These are phyloP conservation scores for Horisme vitalbata DNA, from an alignment of 2,888 invertebrate species.

Conservation along the genomic window DNA sequence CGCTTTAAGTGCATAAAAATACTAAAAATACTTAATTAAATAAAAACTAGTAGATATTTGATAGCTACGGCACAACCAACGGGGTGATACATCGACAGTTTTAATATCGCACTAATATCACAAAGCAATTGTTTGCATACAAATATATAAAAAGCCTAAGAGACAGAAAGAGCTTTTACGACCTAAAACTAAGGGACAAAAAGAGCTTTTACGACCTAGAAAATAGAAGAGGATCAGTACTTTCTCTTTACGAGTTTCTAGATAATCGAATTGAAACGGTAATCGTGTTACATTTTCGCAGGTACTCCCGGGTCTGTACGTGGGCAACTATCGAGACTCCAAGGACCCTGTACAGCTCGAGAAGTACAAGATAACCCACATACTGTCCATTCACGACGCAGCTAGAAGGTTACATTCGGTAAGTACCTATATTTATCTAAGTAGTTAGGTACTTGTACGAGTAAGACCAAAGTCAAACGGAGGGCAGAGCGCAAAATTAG, in stretches of 20 bases:
- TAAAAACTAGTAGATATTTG: too few species aligned
- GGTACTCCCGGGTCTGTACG: conserved; percentile 97
- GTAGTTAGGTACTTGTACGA: not conserved
- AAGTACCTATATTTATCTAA: conserved; percentile 57
- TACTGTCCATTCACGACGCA: conserved; percentile 97
- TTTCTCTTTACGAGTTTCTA: conserved; percentile 14
- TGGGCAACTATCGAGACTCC: conserved; percentile 97
- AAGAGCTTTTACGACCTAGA: not conserved
- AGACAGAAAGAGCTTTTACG: not conserved
- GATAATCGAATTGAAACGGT: not conserved
- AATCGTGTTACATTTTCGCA: conserved; percentile 58
- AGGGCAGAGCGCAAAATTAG: too few species aligned
- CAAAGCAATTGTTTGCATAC: too few species aligned
- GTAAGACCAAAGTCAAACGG: too few species aligned
- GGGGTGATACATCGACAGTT: too few species aligned
- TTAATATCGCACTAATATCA: too few species aligned
- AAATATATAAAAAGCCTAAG: too few species aligned
- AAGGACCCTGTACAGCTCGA: conserved; percentile 95
- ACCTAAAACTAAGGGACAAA: not conserved
- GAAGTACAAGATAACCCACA: conserved; percentile 96
- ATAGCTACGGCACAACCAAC: too few species aligned
- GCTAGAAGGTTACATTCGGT: conserved; percentile 93
- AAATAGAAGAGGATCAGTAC: not conserved
- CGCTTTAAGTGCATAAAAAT: too few species aligned
- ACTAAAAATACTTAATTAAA: too few species aligned